phyloP scores from a whole-genome alignment of 2,888 invertebrate species.

The Nemotelus nigrinus region DNA sequence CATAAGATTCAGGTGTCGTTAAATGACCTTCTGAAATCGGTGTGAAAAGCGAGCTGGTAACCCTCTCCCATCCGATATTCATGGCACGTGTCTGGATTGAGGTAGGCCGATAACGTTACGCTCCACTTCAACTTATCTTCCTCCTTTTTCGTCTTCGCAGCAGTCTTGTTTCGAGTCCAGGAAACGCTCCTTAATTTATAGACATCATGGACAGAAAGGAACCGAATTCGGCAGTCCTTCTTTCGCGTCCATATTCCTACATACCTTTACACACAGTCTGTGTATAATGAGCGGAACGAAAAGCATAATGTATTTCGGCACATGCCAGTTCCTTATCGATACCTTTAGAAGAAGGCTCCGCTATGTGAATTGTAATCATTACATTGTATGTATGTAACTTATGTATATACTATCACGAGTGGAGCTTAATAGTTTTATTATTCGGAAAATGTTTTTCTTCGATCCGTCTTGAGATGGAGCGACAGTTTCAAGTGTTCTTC shows the following conservation, averaged over 20 bases:
- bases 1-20: no score
- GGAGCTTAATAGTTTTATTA: constrained; percentile 23
- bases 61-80: neutral
- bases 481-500: constrained; percentile 21
- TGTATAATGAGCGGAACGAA: neutral
- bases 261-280: neutral
- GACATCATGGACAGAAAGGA: constrained; percentile 15
- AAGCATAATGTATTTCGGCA: constrained; percentile 11
- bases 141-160: neutral
- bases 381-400: neutral
- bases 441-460: constrained; percentile 20
- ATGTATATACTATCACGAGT: neutral
- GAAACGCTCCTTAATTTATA: constrained; percentile 23
- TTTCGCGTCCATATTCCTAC: constrained; percentile 13
- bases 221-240: constrained; percentile 6
- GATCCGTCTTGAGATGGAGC: constrained; percentile 9
- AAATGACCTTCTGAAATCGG: no score
- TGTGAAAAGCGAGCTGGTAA: neutral
- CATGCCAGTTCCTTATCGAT: constrained; percentile 15
- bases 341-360: neutral
- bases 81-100: constrained; percentile 41
- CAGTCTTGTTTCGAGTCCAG: neutral
- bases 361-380: constrained; percentile 9
- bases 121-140: neutral
- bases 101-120: constrained; percentile 29